These are phyloP conservation scores for Macrobrachium nipponense DNA, from an alignment of 1,140 invertebrate species.

Conservation along the genomic window DNA sequence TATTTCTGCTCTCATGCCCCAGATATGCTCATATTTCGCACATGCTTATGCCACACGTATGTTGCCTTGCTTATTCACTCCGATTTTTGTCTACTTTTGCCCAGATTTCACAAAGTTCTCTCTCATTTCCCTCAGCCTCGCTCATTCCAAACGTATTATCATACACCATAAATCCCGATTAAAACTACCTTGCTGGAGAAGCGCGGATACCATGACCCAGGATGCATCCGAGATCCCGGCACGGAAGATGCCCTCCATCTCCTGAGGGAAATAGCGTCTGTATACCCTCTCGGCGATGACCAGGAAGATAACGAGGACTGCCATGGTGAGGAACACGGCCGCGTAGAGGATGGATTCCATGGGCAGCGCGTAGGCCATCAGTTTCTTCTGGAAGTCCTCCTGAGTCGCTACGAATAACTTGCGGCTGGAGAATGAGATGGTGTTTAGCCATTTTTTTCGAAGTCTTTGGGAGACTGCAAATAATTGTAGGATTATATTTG, in stretches of 20 bases:
- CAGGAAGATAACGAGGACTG: not conserved
- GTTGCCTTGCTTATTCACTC: too few species aligned
- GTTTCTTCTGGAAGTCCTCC: conserved; percentile 42
- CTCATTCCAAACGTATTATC: too few species aligned
- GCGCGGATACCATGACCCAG: conserved; percentile 43
- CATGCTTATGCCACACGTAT: not conserved
- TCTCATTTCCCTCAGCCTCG: too few species aligned
- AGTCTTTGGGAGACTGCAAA: not conserved
- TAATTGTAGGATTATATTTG: not conserved
- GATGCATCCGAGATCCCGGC: not conserved
- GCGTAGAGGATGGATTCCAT: conserved; percentile 47
- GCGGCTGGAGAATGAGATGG: not conserved
- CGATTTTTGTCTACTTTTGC: too few species aligned
- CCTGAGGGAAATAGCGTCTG: not conserved
- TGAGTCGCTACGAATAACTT: conserved; percentile 48
- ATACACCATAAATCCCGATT: too few species aligned
- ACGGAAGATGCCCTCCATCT: not conserved
- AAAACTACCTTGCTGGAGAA: conserved; percentile 53
- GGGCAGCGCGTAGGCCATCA: conserved; percentile 41
- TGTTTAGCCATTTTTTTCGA: not conserved
- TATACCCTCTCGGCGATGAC: not conserved
- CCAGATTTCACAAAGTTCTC: too few species aligned
- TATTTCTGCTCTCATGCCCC: too few species aligned
- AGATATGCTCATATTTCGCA: too few species aligned
- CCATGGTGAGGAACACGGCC: conserved; percentile 6